Evolutionary conservation across 2,797 vertebrate genomes (phyloP).

Genomic region (Lemur catta): DNA sequence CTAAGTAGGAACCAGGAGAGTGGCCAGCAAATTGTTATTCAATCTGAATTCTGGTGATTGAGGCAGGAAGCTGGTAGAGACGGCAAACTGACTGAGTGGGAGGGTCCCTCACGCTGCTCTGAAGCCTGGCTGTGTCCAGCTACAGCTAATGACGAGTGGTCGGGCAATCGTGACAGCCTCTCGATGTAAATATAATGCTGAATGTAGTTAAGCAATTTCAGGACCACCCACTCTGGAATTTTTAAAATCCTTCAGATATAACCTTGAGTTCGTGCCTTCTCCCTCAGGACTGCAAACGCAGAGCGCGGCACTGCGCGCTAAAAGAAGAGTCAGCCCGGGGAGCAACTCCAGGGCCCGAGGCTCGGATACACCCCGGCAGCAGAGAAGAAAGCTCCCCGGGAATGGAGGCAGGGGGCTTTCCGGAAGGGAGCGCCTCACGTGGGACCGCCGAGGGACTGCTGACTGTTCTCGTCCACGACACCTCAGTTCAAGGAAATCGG

Average conservation of each 20-base stretch:
- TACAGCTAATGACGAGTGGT: accelerated
- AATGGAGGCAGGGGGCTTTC: not conserved
- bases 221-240: no score
- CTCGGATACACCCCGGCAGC: not conserved
- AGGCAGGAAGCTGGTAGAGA: not conserved
- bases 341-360: no score
- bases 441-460: not conserved
- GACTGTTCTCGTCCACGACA: not conserved
- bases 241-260: not conserved
- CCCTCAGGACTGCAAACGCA: not conserved
- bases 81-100: not conserved
- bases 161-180: not conserved
- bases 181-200: accelerated
- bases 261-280: not conserved
- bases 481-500: not conserved
- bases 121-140: not conserved
- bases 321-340: not conserved
- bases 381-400: not conserved
- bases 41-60: not conserved
- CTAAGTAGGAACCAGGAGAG: not conserved
- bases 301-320: accelerated
- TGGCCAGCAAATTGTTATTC: not conserved
- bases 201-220: not conserved
- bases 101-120: not conserved
- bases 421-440: not conserved